Percentiles rank a stretch among this genome's conserved stretches.
Evolutionary conservation across 2,797 vertebrate genomes (phyloP).

Genomic region (Psittacula derbiana): DNA sequence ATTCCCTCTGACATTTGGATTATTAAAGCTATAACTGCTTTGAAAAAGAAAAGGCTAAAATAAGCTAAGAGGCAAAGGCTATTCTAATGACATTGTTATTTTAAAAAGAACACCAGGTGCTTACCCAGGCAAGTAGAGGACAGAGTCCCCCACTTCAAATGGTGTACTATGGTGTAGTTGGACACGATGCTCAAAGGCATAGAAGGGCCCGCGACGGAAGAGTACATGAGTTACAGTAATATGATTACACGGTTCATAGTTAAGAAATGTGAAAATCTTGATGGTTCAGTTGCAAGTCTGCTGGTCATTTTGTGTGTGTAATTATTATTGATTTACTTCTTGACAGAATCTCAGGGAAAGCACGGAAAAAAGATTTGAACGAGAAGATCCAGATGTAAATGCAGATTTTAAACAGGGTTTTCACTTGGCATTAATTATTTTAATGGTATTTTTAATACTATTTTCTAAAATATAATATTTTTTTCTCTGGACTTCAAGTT

Average conservation of each 20-base stretch:
- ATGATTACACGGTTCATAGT: constrained; percentile 15
- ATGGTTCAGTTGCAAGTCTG: constrained; percentile 37
- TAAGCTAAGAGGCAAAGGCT: constrained; percentile 16
- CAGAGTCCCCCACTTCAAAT: not conserved
- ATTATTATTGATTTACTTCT: constrained; percentile 65
- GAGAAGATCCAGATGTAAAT: not conserved
- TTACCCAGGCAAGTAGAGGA: not conserved
- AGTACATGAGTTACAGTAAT: constrained; percentile 15
- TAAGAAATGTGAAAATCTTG: constrained; percentile 39
- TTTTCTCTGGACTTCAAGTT: constrained; percentile 60
- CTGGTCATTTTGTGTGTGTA: constrained; percentile 37
- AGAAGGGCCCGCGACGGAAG: not conserved
- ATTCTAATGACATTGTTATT: constrained; percentile 9
- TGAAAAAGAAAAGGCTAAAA: constrained; percentile 42
- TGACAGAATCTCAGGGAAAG: not conserved
- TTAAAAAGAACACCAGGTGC: not conserved
- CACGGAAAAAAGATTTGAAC: not conserved
- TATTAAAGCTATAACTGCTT: constrained; percentile 27
- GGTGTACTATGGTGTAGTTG: rapidly evolving
- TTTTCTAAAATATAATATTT: not conserved
- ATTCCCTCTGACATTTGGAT: constrained; percentile 47
- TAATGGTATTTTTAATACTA: constrained; percentile 40
- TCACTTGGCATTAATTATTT: constrained; percentile 1
- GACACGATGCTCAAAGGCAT: not conserved
- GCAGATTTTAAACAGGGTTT: not conserved